A percentile compares a stretch with the other conserved stretches of the same genome.
These are phyloP conservation scores for Iphiclides podalirius DNA, from an alignment of 2,888 invertebrate species.

Conservation along the genomic window DNA sequence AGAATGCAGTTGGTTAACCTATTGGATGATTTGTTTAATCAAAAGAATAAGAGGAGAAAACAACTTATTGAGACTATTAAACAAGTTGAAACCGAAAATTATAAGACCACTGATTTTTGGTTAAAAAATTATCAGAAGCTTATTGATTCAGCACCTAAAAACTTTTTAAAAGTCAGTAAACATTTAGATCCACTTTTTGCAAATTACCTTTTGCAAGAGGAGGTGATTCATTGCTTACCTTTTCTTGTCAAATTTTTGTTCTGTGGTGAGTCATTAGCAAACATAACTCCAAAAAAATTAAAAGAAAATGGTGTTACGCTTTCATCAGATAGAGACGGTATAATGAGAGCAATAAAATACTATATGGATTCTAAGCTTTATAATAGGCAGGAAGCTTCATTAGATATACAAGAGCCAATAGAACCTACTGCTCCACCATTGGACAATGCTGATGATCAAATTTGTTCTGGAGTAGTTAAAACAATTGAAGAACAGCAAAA, in stretches of 20 bases:
- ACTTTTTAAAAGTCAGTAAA: constrained; percentile 80
- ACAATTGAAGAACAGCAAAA: constrained; percentile 47
- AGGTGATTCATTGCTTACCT: constrained; percentile 88
- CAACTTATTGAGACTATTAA: constrained; percentile 84
- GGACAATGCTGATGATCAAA: constrained; percentile 41
- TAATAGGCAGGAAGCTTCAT: constrained; percentile 36
- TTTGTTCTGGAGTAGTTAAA: constrained; percentile 51
- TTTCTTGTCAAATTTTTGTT: constrained; percentile 83
- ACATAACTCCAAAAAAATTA: constrained; percentile 79
- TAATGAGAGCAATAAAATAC: constrained; percentile 82
- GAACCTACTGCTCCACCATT: constrained; percentile 47
- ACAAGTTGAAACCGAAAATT: constrained; percentile 84
- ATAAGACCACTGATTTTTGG: constrained; percentile 83
- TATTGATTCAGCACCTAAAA: constrained; percentile 86
- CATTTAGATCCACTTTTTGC: constrained; percentile 84
- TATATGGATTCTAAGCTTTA: constrained; percentile 73
- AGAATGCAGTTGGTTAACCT: constrained; percentile 83
- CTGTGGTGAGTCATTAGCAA: constrained; percentile 70
- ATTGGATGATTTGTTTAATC: constrained; percentile 84
- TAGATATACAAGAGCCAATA: constrained; percentile 23
- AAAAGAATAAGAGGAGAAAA: constrained; percentile 83
- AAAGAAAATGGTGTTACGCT: constrained; percentile 79
- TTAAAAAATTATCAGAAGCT: constrained; percentile 90
- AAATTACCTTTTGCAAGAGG: constrained; percentile 84
- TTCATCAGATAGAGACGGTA: constrained; percentile 78